Evolutionary conservation across 2,888 invertebrate genomes (phyloP).

Genomic region (Tanytarsus gracilentus): DNA sequence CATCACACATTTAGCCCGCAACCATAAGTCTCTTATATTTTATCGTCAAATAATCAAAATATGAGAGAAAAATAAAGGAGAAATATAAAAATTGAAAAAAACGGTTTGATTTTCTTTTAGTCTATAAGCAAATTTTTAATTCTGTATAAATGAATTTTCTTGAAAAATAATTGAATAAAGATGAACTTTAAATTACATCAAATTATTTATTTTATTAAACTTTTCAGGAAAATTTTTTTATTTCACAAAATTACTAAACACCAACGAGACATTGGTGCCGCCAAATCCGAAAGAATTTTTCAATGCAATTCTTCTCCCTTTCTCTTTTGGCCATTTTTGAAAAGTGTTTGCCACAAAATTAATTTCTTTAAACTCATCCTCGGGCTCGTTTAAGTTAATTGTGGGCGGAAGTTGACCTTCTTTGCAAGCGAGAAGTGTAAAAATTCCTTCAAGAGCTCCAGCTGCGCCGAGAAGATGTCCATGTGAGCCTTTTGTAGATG

Average conservation of each 20-base stretch:
- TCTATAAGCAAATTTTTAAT: too few species aligned
- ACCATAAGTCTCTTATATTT: too few species aligned
- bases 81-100: too few species aligned
- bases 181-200: too few species aligned
- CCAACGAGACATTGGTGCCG: conserved; percentile 89
- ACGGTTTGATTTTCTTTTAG: too few species aligned
- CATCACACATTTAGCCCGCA: too few species aligned
- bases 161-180: too few species aligned
- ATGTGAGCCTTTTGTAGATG: conserved; percentile 93
- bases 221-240: conserved; percentile 5
- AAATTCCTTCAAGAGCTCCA: conserved; percentile 86
- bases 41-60: too few species aligned
- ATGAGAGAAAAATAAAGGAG: too few species aligned
- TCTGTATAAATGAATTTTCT: too few species aligned
- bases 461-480: conserved; percentile 95
- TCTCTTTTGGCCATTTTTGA: conserved; percentile 49
- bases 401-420: conserved; percentile 76
- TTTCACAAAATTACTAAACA: conserved; percentile 45
- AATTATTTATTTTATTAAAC: too few species aligned
- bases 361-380: conserved; percentile 50
- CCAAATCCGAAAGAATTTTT: conserved; percentile 99
- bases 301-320: conserved; percentile 60
- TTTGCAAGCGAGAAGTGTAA: conserved; percentile 71
- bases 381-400: conserved; percentile 67
- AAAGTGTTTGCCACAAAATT: conserved; percentile 57